Base-by-base conservation (phyloP, 2,113 vertebrate species). In the Cyphomyrus plagiostoma region DNA sequence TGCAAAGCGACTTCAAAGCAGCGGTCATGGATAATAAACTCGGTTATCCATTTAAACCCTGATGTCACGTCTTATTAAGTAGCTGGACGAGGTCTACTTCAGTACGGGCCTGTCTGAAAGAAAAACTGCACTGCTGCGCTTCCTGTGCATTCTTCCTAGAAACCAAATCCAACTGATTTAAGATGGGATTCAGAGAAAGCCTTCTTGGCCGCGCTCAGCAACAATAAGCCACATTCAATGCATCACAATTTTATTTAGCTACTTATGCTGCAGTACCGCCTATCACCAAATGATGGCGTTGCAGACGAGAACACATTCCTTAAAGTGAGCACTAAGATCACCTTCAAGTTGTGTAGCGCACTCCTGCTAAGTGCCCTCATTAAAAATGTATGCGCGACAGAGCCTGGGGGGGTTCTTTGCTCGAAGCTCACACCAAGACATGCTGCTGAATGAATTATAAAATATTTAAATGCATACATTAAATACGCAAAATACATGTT, bases 181-280 rank as follows among this genome's bases (percentile, higher is more conserved):
- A 62, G 46, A 13, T 45, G 7, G 23, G 17, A 42, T 56, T 87
- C 53, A 84, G 35, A 77, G 87, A 62, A 88, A 88, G 21, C 13
- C 70, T 39, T 2, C 4, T 15, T 15, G 70, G 26, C 70, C 17
- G 35, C 70, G 15, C 35, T 77, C 87, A 88, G 42, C 53, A 17
- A 45, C 21, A 21, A 11, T 21, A 45, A 6, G 80, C 7, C 45
- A 23, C 45, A 45, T n/a, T 84, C 39, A 84, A 48, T 21, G n/a
- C 45, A 48, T 48, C 19, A 23, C 8, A n/a, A 46, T 48, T 11
- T 45, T 46, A 84, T 6, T 21, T 15, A 88, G 88, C 45, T 46
- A 49, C 46, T 49, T 46, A 48, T 82, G 13, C 87, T 91, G 93
- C 92, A 92, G 89, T 92, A 89, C 93, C 10, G 8, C 0, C 17